Conservation (phyloP, 2,797 vertebrate genomes). For the Craterocephalus amniculus region DNA sequence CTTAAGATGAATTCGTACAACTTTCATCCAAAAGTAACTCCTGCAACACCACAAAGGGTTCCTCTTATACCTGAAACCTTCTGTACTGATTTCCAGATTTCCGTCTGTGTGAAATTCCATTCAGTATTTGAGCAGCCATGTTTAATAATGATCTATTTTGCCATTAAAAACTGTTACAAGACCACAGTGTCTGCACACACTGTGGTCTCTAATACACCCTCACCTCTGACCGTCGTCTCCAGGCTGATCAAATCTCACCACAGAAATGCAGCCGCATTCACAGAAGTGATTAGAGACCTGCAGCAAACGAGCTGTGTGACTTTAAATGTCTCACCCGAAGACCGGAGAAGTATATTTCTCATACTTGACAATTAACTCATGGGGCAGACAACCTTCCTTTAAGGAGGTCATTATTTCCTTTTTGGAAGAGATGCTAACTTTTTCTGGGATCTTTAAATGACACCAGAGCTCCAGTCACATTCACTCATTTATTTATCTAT, state of each 20-base stretch:
- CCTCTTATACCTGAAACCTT: background rate
- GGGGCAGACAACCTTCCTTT: background rate
- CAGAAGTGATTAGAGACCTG: constrained; percentile 43
- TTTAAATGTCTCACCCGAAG: constrained; percentile 16
- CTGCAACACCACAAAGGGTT: background rate
- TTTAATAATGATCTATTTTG: constrained; percentile 45
- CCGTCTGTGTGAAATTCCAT: constrained; percentile 23
- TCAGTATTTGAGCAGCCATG: constrained; percentile 52
- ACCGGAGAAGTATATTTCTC: constrained; percentile 14
- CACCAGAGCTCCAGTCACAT: background rate
- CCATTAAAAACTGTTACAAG: constrained; percentile 26
- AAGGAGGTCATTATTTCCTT: background rate
- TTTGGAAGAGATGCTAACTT: background rate
- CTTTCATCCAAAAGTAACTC: background rate
- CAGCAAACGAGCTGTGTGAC: constrained; percentile 1
- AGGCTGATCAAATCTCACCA: constrained; percentile 11
- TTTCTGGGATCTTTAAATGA: background rate
- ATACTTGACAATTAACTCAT: constrained; percentile 1
- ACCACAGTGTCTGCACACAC: background rate
- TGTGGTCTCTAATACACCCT: no score
- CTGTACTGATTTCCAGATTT: constrained; percentile 1
- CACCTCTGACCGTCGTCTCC: constrained; percentile 16
- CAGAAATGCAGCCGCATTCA: constrained; percentile 42
- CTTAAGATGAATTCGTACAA: background rate
- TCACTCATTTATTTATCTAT: background rate